Percentiles rank a stretch among this genome's conserved stretches.
Conservation (phyloP, 2,797 vertebrate genomes). For the Melanotaenia boesemani region DNA sequence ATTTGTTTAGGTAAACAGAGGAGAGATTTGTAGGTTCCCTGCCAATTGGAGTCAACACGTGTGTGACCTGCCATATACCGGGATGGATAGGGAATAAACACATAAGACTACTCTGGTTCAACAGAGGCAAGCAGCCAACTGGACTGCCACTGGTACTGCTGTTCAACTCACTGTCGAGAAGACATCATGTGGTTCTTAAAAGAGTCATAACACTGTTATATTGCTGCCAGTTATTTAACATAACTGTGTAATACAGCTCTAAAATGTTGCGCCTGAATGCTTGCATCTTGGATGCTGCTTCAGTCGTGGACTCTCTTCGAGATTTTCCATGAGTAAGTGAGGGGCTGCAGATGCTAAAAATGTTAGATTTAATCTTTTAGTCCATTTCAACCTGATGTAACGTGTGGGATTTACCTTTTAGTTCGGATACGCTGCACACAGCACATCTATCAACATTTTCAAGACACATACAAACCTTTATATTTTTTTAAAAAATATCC, state of each 20-base stretch:
- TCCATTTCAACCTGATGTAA: neutral
- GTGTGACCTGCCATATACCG: constrained; percentile 45
- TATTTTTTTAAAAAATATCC: neutral
- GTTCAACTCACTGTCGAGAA: constrained; percentile 29
- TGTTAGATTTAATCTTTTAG: neutral
- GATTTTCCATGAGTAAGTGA: neutral
- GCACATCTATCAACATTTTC: neutral
- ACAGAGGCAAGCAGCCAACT: constrained; percentile 35
- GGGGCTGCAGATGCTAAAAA: neutral
- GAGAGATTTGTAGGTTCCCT: constrained; percentile 60
- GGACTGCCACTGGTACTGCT: constrained; percentile 49
- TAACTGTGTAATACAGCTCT: neutral
- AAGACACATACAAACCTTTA: neutral
- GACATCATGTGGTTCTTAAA: constrained; percentile 26
- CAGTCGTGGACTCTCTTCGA: neutral
- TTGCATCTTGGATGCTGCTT: neutral
- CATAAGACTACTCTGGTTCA: constrained; percentile 23
- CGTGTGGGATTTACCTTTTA: neutral
- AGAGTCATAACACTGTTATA: constrained; percentile 8
- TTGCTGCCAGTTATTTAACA: constrained; percentile 17
- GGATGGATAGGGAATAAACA: constrained; percentile 54
- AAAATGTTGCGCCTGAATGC: constrained; percentile 11
- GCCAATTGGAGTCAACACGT: constrained; percentile 63
- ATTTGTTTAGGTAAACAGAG: constrained; percentile 70
- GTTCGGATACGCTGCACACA: neutral